Conservation (phyloP, 2,888 invertebrate genomes). For the Diarsia rubi region DNA sequence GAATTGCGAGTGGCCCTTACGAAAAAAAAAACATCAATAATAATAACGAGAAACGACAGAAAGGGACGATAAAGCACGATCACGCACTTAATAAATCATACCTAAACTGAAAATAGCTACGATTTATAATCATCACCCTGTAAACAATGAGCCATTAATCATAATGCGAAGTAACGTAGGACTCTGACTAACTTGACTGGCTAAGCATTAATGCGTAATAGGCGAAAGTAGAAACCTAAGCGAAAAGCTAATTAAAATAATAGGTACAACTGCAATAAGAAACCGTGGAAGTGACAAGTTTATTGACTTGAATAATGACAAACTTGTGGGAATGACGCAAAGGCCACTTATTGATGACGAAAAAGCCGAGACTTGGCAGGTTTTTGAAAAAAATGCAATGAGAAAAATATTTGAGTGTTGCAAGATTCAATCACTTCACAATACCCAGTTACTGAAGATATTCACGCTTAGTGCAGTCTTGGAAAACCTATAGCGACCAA, state of each 20-base stretch:
- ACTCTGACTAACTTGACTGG: slow-evolving; percentile 9
- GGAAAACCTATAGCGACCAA: slow-evolving; percentile 12
- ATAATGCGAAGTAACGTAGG: slow-evolving; percentile 15
- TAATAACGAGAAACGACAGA: not conserved
- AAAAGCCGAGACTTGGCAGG: not conserved
- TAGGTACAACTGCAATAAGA: slow-evolving; percentile 16
- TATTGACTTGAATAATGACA: not conserved
- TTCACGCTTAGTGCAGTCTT: not conserved
- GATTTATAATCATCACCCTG: slow-evolving; percentile 26
- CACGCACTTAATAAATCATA: slow-evolving; percentile 21
- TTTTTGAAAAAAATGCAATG: slow-evolving; percentile 4
- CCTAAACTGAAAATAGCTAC: slow-evolving; percentile 15
- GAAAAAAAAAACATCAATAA: slow-evolving; percentile 28
- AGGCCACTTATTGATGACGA: not conserved
- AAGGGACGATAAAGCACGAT: slow-evolving; percentile 12
- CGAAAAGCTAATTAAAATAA: slow-evolving; percentile 17
- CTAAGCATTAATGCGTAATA: slow-evolving; percentile 21
- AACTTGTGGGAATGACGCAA: not conserved
- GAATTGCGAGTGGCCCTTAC: too few species aligned
- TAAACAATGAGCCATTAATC: slow-evolving; percentile 35
- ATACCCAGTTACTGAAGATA: slow-evolving; percentile 6
- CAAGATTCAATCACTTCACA: not conserved
- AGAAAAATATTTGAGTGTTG: slow-evolving; percentile 4
- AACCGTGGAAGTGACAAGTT: slow-evolving; percentile 6
- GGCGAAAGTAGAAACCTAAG: slow-evolving; percentile 43